Conservation (phyloP, 2,888 invertebrate species). For the Drosophila bunnanda region DNA sequence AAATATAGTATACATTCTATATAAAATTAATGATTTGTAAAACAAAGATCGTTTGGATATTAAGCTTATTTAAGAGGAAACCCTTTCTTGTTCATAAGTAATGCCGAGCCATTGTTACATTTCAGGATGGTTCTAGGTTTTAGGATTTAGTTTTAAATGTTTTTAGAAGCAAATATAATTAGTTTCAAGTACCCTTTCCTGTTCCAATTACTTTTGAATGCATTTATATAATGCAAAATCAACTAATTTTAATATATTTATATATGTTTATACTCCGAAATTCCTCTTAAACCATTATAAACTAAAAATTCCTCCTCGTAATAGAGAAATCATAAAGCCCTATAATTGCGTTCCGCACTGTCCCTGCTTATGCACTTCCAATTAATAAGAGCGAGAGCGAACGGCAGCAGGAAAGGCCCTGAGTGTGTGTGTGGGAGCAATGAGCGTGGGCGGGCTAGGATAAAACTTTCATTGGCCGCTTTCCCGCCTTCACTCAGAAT, state of each 20-base stretch:
- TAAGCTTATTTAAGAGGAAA: too few species aligned
- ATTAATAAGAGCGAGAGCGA: slow-evolving; percentile 61
- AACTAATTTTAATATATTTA: too few species aligned
- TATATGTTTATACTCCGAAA: background rate
- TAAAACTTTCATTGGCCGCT: slow-evolving; percentile 70
- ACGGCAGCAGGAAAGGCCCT: slow-evolving; percentile 10
- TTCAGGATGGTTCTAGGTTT: too few species aligned
- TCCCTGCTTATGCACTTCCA: slow-evolving; percentile 70
- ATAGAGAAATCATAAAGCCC: background rate
- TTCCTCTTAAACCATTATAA: too few species aligned
- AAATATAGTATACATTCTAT: too few species aligned
- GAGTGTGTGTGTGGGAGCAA: background rate
- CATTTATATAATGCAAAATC: too few species aligned
- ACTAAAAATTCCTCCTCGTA: too few species aligned
- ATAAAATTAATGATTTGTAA: too few species aligned
- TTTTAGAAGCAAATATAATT: background rate
- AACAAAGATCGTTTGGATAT: too few species aligned
- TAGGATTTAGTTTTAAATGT: too few species aligned
- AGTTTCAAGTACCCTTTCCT: background rate
- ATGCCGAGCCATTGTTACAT: too few species aligned
- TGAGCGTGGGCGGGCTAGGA: slow-evolving; percentile 36
- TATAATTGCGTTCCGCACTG: slow-evolving; percentile 25
- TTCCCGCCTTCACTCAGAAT: slow-evolving; percentile 70
- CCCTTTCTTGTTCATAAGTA: too few species aligned
- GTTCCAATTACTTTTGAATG: background rate